Conservation (phyloP, 2,113 vertebrate genomes). For the Anas platyrhynchos region DNA sequence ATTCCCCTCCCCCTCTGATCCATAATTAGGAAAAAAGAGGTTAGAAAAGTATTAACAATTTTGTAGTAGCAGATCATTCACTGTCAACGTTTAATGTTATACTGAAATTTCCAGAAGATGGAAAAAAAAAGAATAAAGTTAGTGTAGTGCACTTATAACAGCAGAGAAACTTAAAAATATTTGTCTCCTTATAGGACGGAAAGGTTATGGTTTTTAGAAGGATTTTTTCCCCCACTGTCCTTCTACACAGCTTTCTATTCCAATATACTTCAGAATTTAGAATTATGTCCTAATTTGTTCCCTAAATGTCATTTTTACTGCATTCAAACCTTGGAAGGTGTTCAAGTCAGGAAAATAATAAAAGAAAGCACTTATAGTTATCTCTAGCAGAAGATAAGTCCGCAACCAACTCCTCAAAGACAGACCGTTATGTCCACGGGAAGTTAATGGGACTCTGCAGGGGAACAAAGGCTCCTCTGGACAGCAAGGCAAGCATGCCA, state of each 20-base stretch:
- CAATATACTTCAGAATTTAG: background rate
- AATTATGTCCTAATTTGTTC: constrained; percentile 35
- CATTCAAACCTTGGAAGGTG: background rate
- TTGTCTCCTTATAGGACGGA: background rate
- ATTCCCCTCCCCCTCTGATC: background rate
- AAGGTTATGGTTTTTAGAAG: background rate
- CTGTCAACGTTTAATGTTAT: background rate
- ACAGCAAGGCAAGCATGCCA: background rate
- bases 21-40: background rate
- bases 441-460: background rate
- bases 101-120: background rate
- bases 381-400: background rate
- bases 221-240: background rate
- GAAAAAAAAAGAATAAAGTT: background rate
- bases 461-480: background rate
- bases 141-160: background rate
- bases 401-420: background rate
- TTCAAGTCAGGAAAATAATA: constrained; percentile 5
- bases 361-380: background rate
- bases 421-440: background rate
- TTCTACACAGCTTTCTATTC: background rate
- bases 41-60: background rate
- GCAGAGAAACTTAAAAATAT: background rate
- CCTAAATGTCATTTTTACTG: constrained; percentile 50
- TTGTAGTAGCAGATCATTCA: background rate